Evolutionary conservation across 1,140 invertebrate genomes (phyloP).

Genomic region (Bombus waltoni): DNA sequence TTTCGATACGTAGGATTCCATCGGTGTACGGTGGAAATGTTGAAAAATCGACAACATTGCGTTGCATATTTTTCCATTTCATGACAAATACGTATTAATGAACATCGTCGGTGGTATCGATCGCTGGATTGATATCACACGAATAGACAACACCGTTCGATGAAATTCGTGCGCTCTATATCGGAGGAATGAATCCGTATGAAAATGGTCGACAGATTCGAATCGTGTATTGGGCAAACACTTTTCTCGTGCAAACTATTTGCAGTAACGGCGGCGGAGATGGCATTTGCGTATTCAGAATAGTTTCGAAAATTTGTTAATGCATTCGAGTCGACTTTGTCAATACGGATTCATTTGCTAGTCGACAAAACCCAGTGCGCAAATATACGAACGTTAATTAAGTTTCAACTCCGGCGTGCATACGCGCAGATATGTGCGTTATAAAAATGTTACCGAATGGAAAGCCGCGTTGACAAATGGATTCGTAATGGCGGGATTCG

Average conservation of each 20-base stretch:
- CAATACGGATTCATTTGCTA: slow-evolving; percentile 34
- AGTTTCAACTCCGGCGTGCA: background rate
- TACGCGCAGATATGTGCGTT: background rate
- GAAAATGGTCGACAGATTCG: background rate
- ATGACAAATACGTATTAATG: background rate
- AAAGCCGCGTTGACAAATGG: slow-evolving; percentile 25
- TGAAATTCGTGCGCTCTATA: no score
- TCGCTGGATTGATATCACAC: background rate
- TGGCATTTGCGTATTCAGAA: slow-evolving; percentile 16
- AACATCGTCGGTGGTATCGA: background rate
- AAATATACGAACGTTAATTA: slow-evolving; percentile 43
- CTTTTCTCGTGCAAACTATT: slow-evolving; percentile 26
- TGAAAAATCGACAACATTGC: background rate
- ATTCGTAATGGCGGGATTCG: slow-evolving; percentile 13
- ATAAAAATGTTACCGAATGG: slow-evolving; percentile 35
- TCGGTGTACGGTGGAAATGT: background rate
- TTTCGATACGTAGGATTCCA: background rate
- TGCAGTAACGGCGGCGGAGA: background rate
- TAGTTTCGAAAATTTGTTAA: slow-evolving; percentile 42
- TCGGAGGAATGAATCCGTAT: background rate
- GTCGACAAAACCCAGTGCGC: background rate
- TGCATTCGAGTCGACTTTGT: slow-evolving; percentile 14
- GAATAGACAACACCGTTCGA: background rate
- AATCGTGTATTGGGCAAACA: background rate
- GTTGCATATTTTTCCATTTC: background rate